These are phyloP conservation scores for Nasua narica DNA, from an alignment of 2,797 vertebrate species.

Conservation along the genomic window DNA sequence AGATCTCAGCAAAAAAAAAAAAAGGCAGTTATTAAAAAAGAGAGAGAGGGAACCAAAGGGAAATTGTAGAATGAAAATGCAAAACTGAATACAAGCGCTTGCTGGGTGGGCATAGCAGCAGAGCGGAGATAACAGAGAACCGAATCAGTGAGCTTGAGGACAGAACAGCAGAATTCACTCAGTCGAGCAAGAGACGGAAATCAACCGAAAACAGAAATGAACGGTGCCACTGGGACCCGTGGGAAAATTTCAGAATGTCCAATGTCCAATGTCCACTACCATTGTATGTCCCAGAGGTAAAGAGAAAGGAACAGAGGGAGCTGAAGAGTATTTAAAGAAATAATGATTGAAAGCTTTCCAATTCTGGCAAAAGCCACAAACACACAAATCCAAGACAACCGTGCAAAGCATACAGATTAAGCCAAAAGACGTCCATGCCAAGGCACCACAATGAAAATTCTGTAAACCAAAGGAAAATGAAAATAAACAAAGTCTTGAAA, in stretches of 20 bases:
- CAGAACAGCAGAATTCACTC: background rate
- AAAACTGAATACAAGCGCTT: rapidly evolving
- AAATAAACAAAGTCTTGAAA: background rate
- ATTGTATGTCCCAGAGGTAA: rapidly evolving
- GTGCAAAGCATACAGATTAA: rapidly evolving
- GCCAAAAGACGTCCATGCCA: background rate
- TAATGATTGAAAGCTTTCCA: background rate
- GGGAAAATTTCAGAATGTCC: background rate
- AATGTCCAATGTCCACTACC: rapidly evolving
- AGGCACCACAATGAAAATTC: background rate
- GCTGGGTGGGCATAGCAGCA: rapidly evolving
- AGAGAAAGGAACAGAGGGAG: too few relatives aligned
- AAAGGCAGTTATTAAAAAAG: background rate
- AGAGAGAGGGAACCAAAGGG: background rate
- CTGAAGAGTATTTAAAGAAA: background rate
- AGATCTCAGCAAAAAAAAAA: background rate
- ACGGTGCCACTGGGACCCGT: background rate
- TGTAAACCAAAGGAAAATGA: background rate
- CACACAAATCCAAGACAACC: rapidly evolving
- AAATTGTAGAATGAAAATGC: background rate
- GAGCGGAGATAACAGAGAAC: background rate
- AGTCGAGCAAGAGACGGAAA: background rate
- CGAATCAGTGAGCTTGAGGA: background rate
- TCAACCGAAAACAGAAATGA: rapidly evolving
- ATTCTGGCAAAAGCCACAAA: background rate